Evolutionary conservation across 2,888 invertebrate genomes (phyloP), one percentile per base, ranked within the genome.

Genomic region (Hirudinaria manillensis): DNA sequence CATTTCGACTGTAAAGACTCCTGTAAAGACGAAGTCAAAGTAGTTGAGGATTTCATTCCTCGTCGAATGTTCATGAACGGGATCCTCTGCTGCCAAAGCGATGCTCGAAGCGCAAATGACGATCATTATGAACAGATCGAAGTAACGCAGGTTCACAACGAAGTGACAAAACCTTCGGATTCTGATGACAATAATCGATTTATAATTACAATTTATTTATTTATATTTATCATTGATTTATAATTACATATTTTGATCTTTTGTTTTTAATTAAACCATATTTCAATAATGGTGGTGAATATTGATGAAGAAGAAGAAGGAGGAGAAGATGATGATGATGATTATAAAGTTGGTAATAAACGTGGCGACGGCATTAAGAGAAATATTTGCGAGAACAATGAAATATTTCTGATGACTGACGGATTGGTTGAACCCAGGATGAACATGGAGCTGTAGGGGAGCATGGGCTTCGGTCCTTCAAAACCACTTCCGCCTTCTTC

Each of bases 361-460:
- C 4, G 10, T 38, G 38, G 10, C 10, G 10, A 38, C 10, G 45
- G 16, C 13, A 45, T 45, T 45, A 16, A 1, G 10, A 16, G 16
- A 16, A 45, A 7, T 6, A 16, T 16, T 45, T 16, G 45, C 10
- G 45, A 45, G 45, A 45, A 45, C 45, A 16, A 1, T 29, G 61
- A 70, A 38, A 70, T 34, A 45, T n/a, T 36, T 29, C 36, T 34
- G 36, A n/a, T 68, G 16, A 83, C 92, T 91, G 89, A 97, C 96
- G 95, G 93, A 89, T 99, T 99, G 83, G 97, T 97, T 83, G 97
- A 93, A 86, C 97, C 94, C 86, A 99, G 90, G 89, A 99, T 91
- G 89, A 99, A 99, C 96, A 99, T 95, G 88, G 98, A 98, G 88
- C 97, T 95, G 89, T 98, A 99, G 88, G 98, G 99, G 89, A 99